A percentile compares a stretch with the other conserved stretches of the same genome.
These are phyloP conservation scores for Phalacrocorax aristotelis DNA, from an alignment of 2,113 vertebrate genomes.

Conservation along the genomic window DNA sequence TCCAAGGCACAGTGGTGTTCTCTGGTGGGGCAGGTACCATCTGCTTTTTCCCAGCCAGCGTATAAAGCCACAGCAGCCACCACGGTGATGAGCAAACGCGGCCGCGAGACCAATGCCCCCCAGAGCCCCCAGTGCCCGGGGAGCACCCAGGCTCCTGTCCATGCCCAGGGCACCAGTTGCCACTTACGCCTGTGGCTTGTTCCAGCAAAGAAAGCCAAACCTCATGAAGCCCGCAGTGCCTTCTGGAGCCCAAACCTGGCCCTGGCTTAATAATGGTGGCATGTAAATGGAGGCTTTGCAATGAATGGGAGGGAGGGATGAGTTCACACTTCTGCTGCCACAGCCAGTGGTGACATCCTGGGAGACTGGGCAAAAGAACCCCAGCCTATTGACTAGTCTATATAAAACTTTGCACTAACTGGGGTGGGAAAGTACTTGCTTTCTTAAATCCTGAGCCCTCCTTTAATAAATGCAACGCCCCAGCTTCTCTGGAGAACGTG, in stretches of 20 bases:
- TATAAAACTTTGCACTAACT: not conserved
- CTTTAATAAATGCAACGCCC: not conserved
- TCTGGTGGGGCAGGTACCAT: not conserved
- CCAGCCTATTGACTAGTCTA: not conserved
- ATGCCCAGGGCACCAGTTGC: not conserved
- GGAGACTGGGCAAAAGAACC: not conserved
- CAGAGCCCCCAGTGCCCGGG: not conserved
- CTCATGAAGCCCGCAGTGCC: not conserved
- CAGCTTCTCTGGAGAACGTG: fast-evolving
- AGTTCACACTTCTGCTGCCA: not conserved
- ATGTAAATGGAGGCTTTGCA: constrained; percentile 2
- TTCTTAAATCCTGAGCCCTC: not conserved
- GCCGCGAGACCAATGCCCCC: not conserved
- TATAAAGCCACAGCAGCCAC: not conserved
- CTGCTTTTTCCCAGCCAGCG: not conserved
- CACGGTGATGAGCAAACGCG: fast-evolving
- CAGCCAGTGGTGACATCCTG: not conserved
- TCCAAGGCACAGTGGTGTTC: not conserved
- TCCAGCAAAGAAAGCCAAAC: not conserved
- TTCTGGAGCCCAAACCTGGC: not conserved
- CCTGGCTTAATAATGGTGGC: not conserved
- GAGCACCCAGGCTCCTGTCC: not conserved
- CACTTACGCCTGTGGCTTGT: not conserved
- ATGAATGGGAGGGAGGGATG: not conserved
- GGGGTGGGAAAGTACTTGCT: not conserved